Conservation (phyloP, 2,113 vertebrate species). For the human region GRCh38 chr6:107740001-107740500, state of each 20-base stretch:
- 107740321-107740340: neutral
- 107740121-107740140: neutral
- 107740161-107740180: neutral
- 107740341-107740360: neutral
- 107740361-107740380: neutral
- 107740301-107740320: neutral
- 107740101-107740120: neutral
- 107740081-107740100: neutral
- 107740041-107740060: neutral
- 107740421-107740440: neutral
- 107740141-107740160: neutral
- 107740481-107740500: neutral
- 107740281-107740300: neutral
- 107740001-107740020: neutral
- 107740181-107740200: neutral
- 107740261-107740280: neutral
- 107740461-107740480: neutral
- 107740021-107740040: neutral
- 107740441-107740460: neutral
- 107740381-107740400: neutral
- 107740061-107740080: neutral
- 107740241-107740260: neutral
- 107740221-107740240: neutral
- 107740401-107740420: neutral
- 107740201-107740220: neutral